Percentiles rank a stretch among this genome's conserved stretches.
Evolutionary conservation across 2,888 invertebrate species (phyloP).

Genomic region (Sinhomidia bicolor): DNA sequence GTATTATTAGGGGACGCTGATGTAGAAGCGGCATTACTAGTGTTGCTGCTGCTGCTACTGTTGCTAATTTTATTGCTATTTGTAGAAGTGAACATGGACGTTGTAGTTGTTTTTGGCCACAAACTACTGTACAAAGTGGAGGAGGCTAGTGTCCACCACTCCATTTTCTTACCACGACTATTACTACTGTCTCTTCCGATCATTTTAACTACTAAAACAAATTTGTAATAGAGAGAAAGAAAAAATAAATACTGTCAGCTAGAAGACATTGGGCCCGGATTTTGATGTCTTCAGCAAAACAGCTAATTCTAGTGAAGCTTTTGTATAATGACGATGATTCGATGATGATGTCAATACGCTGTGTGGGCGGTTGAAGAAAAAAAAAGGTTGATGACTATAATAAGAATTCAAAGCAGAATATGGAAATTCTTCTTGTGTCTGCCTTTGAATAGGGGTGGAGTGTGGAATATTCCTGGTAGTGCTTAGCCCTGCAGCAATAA

Average conservation of each 20-base stretch:
- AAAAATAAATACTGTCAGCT: slow-evolving; percentile 16
- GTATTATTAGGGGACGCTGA: not conserved
- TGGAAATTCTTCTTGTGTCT: too few relatives aligned
- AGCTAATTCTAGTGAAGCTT: too few relatives aligned
- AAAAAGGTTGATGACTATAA: slow-evolving; percentile 32
- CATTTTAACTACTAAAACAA: not conserved
- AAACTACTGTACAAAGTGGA: slow-evolving; percentile 17
- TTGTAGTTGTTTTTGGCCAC: slow-evolving; percentile 34
- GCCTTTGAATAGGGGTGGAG: not conserved
- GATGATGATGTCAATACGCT: not conserved
- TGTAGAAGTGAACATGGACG: not conserved
- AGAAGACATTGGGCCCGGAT: slow-evolving; percentile 25
- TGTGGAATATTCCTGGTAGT: slow-evolving; percentile 24
- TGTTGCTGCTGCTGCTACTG: too few relatives aligned
- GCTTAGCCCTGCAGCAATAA: slow-evolving; percentile 6
- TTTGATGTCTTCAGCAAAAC: too few relatives aligned
- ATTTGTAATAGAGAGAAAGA: slow-evolving; percentile 12
- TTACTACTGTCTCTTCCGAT: slow-evolving; percentile 33
- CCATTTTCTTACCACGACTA: slow-evolving; percentile 22
- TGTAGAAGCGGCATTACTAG: too few relatives aligned
- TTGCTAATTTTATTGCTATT: not conserved
- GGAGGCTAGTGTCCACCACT: slow-evolving; percentile 23
- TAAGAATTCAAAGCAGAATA: not conserved
- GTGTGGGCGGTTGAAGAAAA: slow-evolving; percentile 14
- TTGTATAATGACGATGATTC: too few relatives aligned